Conservation (phyloP, 2,888 invertebrate species). For the Dysmachus trigonus region DNA sequence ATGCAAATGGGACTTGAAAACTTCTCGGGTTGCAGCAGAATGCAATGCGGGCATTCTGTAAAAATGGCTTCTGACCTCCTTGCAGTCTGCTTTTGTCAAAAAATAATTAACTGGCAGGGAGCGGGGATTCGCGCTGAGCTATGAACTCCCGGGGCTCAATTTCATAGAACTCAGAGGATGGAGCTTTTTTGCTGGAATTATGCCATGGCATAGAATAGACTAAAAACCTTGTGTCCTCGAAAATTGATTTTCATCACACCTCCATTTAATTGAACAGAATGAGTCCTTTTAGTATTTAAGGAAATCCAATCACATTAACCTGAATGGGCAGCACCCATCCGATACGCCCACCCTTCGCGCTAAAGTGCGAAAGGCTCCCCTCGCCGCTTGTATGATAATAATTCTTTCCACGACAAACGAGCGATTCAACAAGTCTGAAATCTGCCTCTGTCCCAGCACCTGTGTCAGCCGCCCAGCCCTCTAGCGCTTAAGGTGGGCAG, state of each 20-base stretch:
- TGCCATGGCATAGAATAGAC: background rate
- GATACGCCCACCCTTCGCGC: background rate
- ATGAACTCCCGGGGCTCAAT: background rate
- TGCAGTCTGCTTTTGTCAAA: background rate
- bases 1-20: background rate
- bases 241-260: background rate
- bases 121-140: background rate
- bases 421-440: background rate
- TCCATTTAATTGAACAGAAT: background rate
- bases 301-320: background rate
- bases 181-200: background rate
- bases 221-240: background rate
- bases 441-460: background rate
- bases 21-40: background rate
- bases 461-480: background rate
- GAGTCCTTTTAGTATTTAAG: background rate
- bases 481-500: background rate
- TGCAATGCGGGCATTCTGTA: background rate
- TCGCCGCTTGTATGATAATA: background rate
- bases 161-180: background rate
- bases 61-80: background rate
- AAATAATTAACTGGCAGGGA: background rate
- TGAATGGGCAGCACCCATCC: background rate
- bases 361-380: background rate
- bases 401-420: background rate